Evolutionary conservation across 1,140 invertebrate species (phyloP), one percentile per base, ranked within the genome.

Genomic region (Trichonephila clavipes): DNA sequence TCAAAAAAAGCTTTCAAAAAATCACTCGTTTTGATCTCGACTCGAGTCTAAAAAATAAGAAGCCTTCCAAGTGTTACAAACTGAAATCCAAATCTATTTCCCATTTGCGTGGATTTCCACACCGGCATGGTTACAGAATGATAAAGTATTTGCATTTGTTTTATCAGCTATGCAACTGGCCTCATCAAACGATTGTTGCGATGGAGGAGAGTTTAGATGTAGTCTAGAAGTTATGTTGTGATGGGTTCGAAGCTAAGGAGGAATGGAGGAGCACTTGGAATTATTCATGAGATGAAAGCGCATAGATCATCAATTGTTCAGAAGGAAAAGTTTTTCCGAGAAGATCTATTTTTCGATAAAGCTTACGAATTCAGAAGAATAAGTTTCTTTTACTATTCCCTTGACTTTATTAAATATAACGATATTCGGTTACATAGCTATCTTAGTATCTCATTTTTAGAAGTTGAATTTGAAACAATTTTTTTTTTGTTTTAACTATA

Each of bases 261-360:
- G 19, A 77, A 1, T 16, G 69, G 24, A 14, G 28, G 6, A 77
- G 69, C 28, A 19, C 72, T 77, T 40, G 34, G 72, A 77, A 34
- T 77, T 77, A 77, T 77, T 77, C 28, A 77, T 77, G 72, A 77
- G 72, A 34, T 28, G 14, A 18, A 77, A 77, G 72, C 16, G 72
- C 16, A 77, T 28, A 77, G 16, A 77, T 77, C 72, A 40, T 77
- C 72, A 77, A 77, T 77, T 34, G 28, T 34, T 77, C 28, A 34
- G 72, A 40, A 28, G 28, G 28, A 40, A 77, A 77, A 77, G 28
- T 77, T 77, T 40, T 77, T 77, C 72, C 0, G n/a, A 18, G 21
- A 3, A 77, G 72, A 77, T 77, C 72, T 77, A 77, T 77, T 77
- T 77, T 77, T 77, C 72, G 72, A 77, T 77, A 40, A 77, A 40